These are phyloP conservation scores for Pituophis catenifer DNA, from an alignment of 2,113 vertebrate species.

Conservation along the genomic window DNA sequence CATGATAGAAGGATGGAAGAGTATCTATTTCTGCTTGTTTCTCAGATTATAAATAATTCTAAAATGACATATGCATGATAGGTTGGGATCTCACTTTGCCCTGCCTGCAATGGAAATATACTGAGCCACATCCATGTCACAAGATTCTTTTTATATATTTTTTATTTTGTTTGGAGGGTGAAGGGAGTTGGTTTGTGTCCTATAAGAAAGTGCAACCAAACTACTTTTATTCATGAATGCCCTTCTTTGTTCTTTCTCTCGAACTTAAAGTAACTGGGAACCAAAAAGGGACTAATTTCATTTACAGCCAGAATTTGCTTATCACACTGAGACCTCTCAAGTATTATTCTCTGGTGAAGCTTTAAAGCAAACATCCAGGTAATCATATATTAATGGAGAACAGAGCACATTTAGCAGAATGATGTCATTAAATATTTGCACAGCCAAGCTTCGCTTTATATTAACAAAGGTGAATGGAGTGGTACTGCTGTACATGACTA, in stretches of 20 bases:
- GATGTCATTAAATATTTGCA: constrained; percentile 26
- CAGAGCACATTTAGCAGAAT: constrained; percentile 4
- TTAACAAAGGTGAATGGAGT: constrained; percentile 30
- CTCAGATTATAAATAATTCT: constrained; percentile 33
- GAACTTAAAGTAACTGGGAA: constrained; percentile 21
- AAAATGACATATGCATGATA: background rate
- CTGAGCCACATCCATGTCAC: background rate
- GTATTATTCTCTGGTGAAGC: background rate
- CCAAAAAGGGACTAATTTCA: background rate
- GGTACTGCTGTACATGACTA: constrained; percentile 17
- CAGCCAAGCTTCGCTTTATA: constrained; percentile 27
- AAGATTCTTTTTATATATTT: constrained; percentile 24
- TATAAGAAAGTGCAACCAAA: constrained; percentile 17
- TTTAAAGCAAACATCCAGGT: constrained; percentile 13
- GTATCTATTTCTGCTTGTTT: constrained; percentile 14
- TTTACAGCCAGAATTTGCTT: constrained; percentile 5
- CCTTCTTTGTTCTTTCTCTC: constrained; percentile 42
- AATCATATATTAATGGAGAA: background rate
- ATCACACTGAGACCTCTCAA: constrained; percentile 23
- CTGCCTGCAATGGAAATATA: background rate
- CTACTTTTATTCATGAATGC: constrained; percentile 24
- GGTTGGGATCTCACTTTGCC: constrained; percentile 4
- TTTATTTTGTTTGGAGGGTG: constrained; percentile 3
- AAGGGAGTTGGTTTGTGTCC: background rate
- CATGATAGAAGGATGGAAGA: constrained; percentile 5